These are phyloP conservation scores for Aphelenchoides besseyi DNA, from an alignment of 1,140 invertebrate genomes.

Conservation along the genomic window DNA sequence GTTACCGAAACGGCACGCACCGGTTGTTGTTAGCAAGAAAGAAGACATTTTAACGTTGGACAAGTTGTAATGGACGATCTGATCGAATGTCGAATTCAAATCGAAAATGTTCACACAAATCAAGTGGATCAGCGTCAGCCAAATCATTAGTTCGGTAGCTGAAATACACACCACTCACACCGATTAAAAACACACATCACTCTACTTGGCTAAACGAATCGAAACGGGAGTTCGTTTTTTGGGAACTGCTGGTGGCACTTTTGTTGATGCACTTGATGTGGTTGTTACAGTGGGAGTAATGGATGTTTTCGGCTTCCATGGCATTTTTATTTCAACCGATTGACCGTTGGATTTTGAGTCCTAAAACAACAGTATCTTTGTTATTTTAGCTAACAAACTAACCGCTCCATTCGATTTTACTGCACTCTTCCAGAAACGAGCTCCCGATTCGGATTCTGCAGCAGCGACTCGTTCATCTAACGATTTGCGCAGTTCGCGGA, in stretches of 20 bases:
- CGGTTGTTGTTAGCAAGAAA: background rate
- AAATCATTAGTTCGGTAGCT: background rate
- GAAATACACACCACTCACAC: slow-evolving; percentile 1
- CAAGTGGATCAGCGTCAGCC: background rate
- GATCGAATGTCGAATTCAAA: slow-evolving; percentile 2
- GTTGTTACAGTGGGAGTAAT: background rate
- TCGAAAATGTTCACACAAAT: background rate
- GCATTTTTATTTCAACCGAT: slow-evolving; percentile 4
- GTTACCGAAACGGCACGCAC: background rate
- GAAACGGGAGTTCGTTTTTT: background rate
- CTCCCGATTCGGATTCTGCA: background rate
- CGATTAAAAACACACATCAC: slow-evolving; percentile 7
- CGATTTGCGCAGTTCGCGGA: slow-evolving; percentile 1
- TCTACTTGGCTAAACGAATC: background rate
- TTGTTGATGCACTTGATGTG: background rate
- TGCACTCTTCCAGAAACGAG: slow-evolving; percentile 7
- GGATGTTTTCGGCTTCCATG: background rate
- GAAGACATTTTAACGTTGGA: slow-evolving; percentile 8
- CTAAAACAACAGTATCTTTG: background rate
- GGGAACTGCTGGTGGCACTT: slow-evolving; percentile 1
- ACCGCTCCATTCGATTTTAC: background rate
- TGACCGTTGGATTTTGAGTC: background rate
- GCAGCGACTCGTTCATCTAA: background rate
- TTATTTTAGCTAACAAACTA: background rate
- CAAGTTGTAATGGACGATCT: background rate